Evolutionary conservation across 2,797 vertebrate species (phyloP), one percentile per base, ranked within the genome.

Genomic region (Calcarius lapponicus): DNA sequence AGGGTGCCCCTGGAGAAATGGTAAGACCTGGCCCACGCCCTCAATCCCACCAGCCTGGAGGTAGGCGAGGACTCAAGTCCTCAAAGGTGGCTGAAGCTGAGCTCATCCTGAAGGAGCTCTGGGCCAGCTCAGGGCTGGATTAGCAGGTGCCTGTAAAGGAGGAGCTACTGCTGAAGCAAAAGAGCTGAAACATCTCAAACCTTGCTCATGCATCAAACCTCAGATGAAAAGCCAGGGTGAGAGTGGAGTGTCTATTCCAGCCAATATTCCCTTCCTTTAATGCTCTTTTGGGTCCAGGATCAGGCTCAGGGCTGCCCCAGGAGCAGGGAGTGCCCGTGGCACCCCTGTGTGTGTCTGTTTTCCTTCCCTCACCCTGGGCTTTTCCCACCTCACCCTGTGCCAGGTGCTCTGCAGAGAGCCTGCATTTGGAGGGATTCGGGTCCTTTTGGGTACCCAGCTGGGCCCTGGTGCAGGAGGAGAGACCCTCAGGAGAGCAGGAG

Each of bases 291-390:
- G 81, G 40, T 18, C 8, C 14, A 5, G 51, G 28, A 31, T 47
- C 29, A 7, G 58, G 51, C 28, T 58, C 14, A 2, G 62, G n/a
- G 48, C 6, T 38, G 5, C 18, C 71, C 42, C 42, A 17, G 61
- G 61, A 62, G 19, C 2, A 13, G 38, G 32, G 43, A 58, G 40
- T 50, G 47, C 24, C 54, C 0, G 0, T 15, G 14, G 10, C 53
- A 34, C 48, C 18, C 24, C 42, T 4, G 9, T 12, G 18, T 22
- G 43, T 10, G 5, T 5, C 17, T 36, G 14, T 13, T 73, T 29
- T 15, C 50, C 70, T 51, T 26, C 48, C 60, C 29, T 32, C 9
- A 19, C 9, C n/a, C n/a, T 9, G 47, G 14, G 9, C 32, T 28
- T 26, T 20, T 12, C 31, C 45, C 64, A 51, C 29, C 58, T 60